A percentile compares a stretch with the other conserved stretches of the same genome.
These are phyloP conservation scores for Trigoniulus corallinus DNA, from an alignment of 1,140 invertebrate genomes.

Conservation along the genomic window DNA sequence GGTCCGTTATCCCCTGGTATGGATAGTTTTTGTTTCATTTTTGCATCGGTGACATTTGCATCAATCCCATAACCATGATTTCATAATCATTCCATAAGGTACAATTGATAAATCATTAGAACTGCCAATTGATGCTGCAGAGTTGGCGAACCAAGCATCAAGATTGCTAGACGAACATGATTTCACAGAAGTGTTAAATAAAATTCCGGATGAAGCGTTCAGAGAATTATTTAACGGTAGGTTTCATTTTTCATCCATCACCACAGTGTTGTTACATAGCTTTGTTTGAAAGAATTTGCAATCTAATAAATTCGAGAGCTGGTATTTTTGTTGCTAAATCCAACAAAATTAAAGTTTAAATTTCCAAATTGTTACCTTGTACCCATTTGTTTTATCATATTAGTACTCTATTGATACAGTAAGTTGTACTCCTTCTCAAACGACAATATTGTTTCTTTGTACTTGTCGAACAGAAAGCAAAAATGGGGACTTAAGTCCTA, in stretches of 20 bases:
- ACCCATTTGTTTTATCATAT: no score
- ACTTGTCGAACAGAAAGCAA: conserved; percentile 12
- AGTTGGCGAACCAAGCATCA: conserved; percentile 30
- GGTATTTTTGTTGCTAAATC: background rate
- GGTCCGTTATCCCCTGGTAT: conserved; percentile 4
- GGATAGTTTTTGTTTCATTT: background rate
- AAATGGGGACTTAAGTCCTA: conserved; percentile 42
- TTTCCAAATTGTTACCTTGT: no score
- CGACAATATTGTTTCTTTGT: background rate
- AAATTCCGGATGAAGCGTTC: conserved; percentile 77
- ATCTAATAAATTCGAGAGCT: conserved; percentile 4
- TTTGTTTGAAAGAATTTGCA: background rate
- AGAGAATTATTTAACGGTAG: conserved; percentile 69
- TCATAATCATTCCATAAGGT: background rate
- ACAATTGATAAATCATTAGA: conserved; percentile 14
- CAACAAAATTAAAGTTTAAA: no score
- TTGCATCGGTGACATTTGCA: no score
- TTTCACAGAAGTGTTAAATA: conserved; percentile 71
- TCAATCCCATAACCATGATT: no score
- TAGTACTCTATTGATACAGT: background rate
- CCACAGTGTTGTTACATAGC: conserved; percentile 3
- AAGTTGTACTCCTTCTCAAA: no score
- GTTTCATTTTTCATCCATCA: conserved; percentile 12
- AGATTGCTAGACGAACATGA: conserved; percentile 58
- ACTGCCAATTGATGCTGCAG: conserved; percentile 32